These are phyloP conservation scores for Etheostoma perlongum DNA, from an alignment of 2,797 vertebrate genomes.

Conservation along the genomic window DNA sequence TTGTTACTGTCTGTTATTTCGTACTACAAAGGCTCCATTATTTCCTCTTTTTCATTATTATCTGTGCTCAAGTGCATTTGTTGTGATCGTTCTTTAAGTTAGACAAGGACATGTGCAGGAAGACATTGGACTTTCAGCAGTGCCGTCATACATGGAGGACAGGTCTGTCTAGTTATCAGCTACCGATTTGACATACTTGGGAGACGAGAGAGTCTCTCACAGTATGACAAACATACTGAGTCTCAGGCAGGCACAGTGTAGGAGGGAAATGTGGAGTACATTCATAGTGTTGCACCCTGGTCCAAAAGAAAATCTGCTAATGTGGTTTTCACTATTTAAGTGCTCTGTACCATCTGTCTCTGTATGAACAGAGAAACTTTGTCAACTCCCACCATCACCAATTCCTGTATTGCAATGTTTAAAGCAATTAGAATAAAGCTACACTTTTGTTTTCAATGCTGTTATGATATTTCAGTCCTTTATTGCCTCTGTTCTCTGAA, in stretches of 20 bases:
- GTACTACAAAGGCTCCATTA: background rate
- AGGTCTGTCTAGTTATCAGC: conserved; percentile 11
- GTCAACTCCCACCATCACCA: conserved; percentile 28
- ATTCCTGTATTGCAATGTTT: conserved; percentile 24
- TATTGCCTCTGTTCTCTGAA: conserved; percentile 29
- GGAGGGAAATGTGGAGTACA: background rate
- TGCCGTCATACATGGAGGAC: background rate
- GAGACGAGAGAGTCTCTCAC: background rate
- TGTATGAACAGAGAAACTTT: conserved; percentile 13
- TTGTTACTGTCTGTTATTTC: too few relatives aligned
- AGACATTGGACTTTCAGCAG: background rate
- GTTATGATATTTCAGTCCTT: conserved; percentile 48
- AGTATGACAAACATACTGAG: background rate
- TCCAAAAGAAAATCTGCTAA: conserved; percentile 21
- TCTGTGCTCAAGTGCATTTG: conserved; percentile 1
- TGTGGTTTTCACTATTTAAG: conserved; percentile 4
- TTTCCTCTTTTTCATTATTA: conserved; percentile 10
- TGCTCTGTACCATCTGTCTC: conserved; percentile 29
- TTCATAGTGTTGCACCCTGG: background rate
- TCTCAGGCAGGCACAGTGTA: background rate
- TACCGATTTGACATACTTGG: conserved; percentile 11
- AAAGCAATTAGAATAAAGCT: conserved; percentile 42
- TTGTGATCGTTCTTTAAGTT: conserved; percentile 18
- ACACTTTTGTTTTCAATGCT: conserved; percentile 41
- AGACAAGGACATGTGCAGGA: background rate